Conservation (phyloP, 2,888 invertebrate species). For the Cloeon dipterum region DNA sequence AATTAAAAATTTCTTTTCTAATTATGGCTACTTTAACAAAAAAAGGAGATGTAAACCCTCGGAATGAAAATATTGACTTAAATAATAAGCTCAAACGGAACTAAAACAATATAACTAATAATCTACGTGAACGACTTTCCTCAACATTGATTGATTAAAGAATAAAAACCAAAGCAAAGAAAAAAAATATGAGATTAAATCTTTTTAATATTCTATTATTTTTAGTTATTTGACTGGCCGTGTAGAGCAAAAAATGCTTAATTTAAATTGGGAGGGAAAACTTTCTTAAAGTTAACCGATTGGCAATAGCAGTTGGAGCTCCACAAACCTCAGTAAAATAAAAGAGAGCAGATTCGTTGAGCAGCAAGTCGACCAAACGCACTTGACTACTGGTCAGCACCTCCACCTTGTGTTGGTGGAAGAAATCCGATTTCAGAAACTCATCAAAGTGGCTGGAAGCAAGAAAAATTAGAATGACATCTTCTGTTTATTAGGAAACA, state of each 20-base stretch:
- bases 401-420: conserved; percentile 85
- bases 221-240: neutral
- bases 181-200: too few relatives aligned
- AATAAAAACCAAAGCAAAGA: too few relatives aligned
- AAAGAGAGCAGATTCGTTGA: conserved; percentile 75
- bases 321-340: conserved; percentile 67
- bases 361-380: conserved; percentile 64
- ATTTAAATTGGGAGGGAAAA: neutral
- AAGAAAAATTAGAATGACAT: conserved; percentile 9
- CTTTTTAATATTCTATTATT: too few relatives aligned
- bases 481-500: too few relatives aligned
- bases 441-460: conserved; percentile 44
- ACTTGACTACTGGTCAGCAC: conserved; percentile 60
- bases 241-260: neutral
- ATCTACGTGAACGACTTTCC: too few relatives aligned
- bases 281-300: conserved; percentile 5
- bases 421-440: conserved; percentile 65
- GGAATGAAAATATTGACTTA: too few relatives aligned
- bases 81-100: too few relatives aligned
- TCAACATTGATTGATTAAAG: too few relatives aligned
- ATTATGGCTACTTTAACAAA: too few relatives aligned
- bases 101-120: too few relatives aligned
- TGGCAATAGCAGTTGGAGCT: conserved; percentile 2
- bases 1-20: too few relatives aligned
- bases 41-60: too few relatives aligned